Conservation (phyloP, 2,797 vertebrate genomes). For the Morelia viridis region DNA sequence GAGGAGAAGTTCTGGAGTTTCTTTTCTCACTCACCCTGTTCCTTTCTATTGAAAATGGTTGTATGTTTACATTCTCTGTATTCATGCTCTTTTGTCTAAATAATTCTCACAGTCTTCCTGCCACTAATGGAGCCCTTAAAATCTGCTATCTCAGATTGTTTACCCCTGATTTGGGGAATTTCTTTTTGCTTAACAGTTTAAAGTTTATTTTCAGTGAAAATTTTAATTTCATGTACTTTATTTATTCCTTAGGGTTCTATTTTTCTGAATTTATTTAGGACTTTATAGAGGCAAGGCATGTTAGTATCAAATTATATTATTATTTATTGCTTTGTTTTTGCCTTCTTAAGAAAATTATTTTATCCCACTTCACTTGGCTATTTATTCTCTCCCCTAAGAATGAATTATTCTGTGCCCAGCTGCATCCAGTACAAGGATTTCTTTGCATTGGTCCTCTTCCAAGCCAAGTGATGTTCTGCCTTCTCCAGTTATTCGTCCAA, state of each 20-base stretch:
- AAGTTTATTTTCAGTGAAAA: conserved; percentile 9
- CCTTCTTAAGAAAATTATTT: conserved; percentile 55
- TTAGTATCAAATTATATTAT: conserved; percentile 60
- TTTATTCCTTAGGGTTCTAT: conserved; percentile 38
- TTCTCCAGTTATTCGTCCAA: conserved; percentile 53
- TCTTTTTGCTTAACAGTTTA: neutral
- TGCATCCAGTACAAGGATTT: conserved; percentile 66
- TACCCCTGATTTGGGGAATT: neutral
- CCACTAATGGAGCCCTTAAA: no score
- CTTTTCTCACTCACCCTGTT: neutral
- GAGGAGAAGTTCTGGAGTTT: neutral
- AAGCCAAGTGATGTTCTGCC: conserved; percentile 54
- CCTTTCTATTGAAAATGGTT: neutral
- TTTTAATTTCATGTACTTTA: conserved; percentile 27
- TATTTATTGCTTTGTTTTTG: conserved; percentile 36
- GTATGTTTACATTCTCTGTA: neutral
- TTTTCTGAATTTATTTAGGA: conserved; percentile 57
- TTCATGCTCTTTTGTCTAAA: neutral
- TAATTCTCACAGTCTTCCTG: neutral
- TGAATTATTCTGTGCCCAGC: conserved; percentile 64
- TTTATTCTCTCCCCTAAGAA: conserved; percentile 65
- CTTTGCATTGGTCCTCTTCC: conserved; percentile 59
- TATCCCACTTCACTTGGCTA: conserved; percentile 61
- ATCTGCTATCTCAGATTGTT: neutral
- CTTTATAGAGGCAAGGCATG: conserved; percentile 53